phyloP scores from a whole-genome alignment of 2,797 vertebrate genomes.

The Galagoides demidoff region DNA sequence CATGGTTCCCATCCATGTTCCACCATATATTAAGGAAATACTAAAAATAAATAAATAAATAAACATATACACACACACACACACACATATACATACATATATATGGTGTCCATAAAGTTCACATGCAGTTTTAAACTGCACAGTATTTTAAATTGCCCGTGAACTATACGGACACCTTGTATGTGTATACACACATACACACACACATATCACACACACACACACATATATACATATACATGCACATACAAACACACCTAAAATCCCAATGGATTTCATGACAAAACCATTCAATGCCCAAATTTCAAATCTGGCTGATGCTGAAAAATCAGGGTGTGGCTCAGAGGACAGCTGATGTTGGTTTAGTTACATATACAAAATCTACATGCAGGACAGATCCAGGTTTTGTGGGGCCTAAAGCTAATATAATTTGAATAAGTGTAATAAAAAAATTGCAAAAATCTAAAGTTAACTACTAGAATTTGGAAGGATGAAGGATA shows the following conservation, averaged over 20 bases:
- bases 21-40: background rate
- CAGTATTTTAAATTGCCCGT: too few species aligned
- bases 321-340: background rate
- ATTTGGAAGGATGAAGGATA: too few species aligned
- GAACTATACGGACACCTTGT: too few species aligned
- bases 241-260: background rate
- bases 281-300: background rate
- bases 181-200: too few species aligned
- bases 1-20: background rate
- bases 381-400: background rate
- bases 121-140: too few species aligned
- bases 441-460: background rate
- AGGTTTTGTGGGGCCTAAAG: background rate
- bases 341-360: background rate
- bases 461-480: background rate
- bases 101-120: too few species aligned
- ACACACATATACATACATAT: too few species aligned
- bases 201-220: background rate
- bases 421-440: background rate
- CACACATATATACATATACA: background rate
- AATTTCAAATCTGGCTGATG: background rate
- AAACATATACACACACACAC: background rate
- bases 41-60: background rate
- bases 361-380: background rate
- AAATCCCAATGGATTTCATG: conserved; percentile 3